Evolutionary conservation across 2,113 vertebrate genomes (phyloP), one percentile per base, ranked within the genome.

Genomic region (Hippocampus mohnikei): DNA sequence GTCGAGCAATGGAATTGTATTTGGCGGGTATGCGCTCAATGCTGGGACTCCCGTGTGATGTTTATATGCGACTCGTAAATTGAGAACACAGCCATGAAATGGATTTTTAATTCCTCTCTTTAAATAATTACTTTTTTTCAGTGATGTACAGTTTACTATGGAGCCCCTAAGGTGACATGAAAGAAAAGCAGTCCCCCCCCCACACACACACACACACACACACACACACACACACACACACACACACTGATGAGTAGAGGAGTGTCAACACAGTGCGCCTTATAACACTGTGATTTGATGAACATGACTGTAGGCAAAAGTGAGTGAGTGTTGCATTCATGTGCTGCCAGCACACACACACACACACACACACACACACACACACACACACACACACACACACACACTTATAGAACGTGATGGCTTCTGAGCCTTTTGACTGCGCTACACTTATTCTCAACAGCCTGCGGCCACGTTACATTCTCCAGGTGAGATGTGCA

Each of bases 401-500:
- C 29, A 29, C 29, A 29, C 29, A 29, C 29, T 3, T 3, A 29
- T 44, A 1, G 42, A 44, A 6, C 65, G 64, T 72, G 74, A 72
- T 78, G 52, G 12, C 42, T 44, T 56, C 11, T 33, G 15, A n/a
- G 52, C 52, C n/a, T 23, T n/a, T 55, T 23, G 52, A 10, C 52
- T 55, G 52, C 7, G 3, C 21, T n/a, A 21, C 11, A 21, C 18
- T 55, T 55, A 21, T 55, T 55, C 56, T 58, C 53, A 68, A 41
- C 69, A 59, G 71, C 85, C 74, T 37, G 33, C 13, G 63, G 84
- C 72, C 27, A 44, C n/a, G 46, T 33, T 65, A 41, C 13, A 53
- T 44, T 71, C 69, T 70, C 55, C 75, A 86, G 74, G 74, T 80
- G 78, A 82, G 65, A 58, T 48, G 68, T 59, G 75, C 71, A 74